Evolutionary conservation across 2,888 invertebrate species (phyloP), one percentile per base, ranked within the genome.

Genomic region (Mycalesis mineus): DNA sequence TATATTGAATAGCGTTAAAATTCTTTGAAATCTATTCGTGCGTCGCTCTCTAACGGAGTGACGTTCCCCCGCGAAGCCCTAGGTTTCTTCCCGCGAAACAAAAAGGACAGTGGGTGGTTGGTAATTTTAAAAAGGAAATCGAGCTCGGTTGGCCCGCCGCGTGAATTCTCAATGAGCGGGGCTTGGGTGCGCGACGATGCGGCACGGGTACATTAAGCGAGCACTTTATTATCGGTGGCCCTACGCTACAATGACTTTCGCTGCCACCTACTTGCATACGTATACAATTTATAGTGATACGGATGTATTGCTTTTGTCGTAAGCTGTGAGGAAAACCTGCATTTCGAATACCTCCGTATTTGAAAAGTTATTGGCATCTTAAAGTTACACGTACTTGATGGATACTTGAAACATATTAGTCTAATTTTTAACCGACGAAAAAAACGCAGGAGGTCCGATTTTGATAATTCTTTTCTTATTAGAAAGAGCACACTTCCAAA

Each of bases 41-140:
- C 67, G 66, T 68, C 60, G 54, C 69, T 69, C 60, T 64, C 73
- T 72, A 72, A 75, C 71, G 70, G 74, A 69, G 73, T 70, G 74
- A 70, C 73, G 66, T 71, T 73, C 81, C 80, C 78, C 71, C 60
- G 62, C 65, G 63, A 65, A 64, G 67, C 68, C 70, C 71, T 76
- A 79, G 75, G 70, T 73, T 75, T 74, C 73, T 73, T 70, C 63
- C 64, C 68, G 72, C 79, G 79, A 87, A 87, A 87, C 87, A 88
- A 88, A 84, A 84, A 85, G 77, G 77, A 87, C 82, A 79, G 77
- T 84, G 82, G 84, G 74, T 84, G 84, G 83, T 82, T 72, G 87
- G 86, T 88, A 88, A 88, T 88, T 88, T 85, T 77, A 86, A 88
- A 87, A 84, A 87, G 88, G 83, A 86, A 87, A 88, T 87, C 83